A percentile compares a stretch with the other conserved stretches of the same genome.
Evolutionary conservation across 2,797 vertebrate species (phyloP).

Genomic region (Crypturellus tataupa): DNA sequence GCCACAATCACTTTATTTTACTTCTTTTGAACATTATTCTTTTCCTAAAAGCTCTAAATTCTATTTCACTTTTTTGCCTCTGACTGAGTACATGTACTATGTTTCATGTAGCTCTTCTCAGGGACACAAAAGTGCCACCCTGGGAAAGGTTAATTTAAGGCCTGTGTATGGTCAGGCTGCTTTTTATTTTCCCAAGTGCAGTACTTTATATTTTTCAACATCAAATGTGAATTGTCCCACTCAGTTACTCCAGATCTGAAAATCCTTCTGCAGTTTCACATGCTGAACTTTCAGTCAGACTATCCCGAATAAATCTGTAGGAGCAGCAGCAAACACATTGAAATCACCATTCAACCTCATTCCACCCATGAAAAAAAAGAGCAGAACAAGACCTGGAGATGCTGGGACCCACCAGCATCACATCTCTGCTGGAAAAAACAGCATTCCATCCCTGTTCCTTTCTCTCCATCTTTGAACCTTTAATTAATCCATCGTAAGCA

Average conservation of each 20-base stretch:
- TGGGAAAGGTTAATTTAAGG: neutral
- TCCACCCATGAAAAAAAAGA: neutral
- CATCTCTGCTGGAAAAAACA: neutral
- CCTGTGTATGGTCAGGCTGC: neutral
- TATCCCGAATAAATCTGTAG: neutral
- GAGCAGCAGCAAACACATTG: neutral
- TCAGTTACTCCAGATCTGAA: neutral
- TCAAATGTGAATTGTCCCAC: rapidly evolving
- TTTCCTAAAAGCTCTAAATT: neutral
- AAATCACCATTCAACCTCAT: neutral
- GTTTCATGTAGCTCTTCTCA: neutral
- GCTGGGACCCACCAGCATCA: neutral
- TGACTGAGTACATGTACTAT: neutral
- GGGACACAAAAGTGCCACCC: neutral
- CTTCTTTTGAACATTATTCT: neutral
- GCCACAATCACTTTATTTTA: rapidly evolving
- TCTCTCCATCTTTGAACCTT: neutral
- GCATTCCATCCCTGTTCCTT: neutral
- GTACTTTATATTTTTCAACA: neutral
- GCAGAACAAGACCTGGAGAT: neutral
- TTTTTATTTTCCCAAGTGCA: neutral
- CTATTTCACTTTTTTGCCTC: neutral
- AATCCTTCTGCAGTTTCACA: neutral
- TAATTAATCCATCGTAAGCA: slow-evolving; percentile 8
- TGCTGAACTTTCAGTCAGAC: neutral